These are phyloP conservation scores for Cotesia glomerata DNA, from an alignment of 1,140 invertebrate genomes.

Conservation along the genomic window DNA sequence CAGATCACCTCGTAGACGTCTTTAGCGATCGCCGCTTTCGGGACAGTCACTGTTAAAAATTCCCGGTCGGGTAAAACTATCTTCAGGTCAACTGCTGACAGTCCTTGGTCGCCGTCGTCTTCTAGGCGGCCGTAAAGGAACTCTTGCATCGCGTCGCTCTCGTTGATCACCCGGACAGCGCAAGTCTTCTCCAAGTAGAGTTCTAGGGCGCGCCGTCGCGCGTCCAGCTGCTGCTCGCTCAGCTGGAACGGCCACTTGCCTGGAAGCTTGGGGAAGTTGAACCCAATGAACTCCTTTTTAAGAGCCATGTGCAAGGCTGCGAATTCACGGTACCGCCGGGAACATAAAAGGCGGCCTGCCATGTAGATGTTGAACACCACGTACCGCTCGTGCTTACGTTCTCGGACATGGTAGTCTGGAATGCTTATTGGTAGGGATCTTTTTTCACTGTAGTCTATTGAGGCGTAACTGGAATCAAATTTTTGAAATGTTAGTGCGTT, in stretches of 20 bases:
- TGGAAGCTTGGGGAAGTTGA: conserved; percentile 96
- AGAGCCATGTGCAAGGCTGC: conserved; percentile 86
- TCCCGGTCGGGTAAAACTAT: conserved; percentile 79
- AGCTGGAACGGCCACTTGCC: conserved; percentile 98
- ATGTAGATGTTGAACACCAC: conserved; percentile 99
- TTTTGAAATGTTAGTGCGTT: too few species aligned
- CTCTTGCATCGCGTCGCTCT: conserved; percentile 96
- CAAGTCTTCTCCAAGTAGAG: conserved; percentile 99
- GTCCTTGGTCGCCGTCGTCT: conserved; percentile 83
- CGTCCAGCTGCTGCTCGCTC: conserved; percentile 96
- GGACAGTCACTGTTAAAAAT: conserved; percentile 90
- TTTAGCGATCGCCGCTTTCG: conserved; percentile 87
- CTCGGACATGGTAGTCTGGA: conserved; percentile 87
- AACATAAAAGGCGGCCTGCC: conserved; percentile 97
- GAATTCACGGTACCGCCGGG: conserved; percentile 94
- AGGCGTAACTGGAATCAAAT: conserved; percentile 72
- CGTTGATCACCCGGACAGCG: conserved; percentile 96
- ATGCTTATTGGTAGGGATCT: conserved; percentile 97
- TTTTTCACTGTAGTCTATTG: conserved; percentile 98
- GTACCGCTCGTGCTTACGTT: conserved; percentile 86
- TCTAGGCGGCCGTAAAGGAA: conserved; percentile 85
- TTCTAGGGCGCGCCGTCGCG: conserved; percentile 90
- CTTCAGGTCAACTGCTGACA: conserved; percentile 89
- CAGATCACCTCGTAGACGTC: conserved; percentile 91
- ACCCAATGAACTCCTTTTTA: conserved; percentile 96